These are phyloP conservation scores for Cephus cinctus DNA, from an alignment of 1,140 invertebrate genomes.

Conservation along the genomic window DNA sequence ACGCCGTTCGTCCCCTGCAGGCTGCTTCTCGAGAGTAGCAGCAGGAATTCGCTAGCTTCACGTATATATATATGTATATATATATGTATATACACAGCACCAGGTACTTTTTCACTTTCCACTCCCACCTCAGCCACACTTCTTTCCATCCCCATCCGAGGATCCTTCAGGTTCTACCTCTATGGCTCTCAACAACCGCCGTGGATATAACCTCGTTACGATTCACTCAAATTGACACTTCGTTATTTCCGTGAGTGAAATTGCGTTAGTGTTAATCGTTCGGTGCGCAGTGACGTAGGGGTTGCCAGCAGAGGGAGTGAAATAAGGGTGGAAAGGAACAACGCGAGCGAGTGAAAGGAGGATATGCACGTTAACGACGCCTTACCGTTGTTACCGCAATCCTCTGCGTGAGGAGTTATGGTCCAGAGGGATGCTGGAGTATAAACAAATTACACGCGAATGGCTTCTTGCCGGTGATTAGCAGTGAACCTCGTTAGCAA, in stretches of 20 bases:
- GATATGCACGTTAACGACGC: too few species aligned
- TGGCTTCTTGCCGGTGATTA: constrained; percentile 49
- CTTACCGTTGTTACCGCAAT: not conserved
- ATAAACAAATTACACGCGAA: constrained; percentile 52
- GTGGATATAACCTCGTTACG: not conserved
- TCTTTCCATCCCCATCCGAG: too few species aligned
- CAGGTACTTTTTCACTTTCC: too few species aligned
- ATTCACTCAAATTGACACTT: constrained; percentile 6
- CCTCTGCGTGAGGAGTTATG: constrained; percentile 41
- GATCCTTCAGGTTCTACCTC: too few species aligned
- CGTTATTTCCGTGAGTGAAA: not conserved
- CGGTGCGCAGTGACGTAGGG: not conserved
- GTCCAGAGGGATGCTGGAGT: constrained; percentile 33
- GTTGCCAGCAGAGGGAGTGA: not conserved
- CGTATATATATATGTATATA: too few species aligned
- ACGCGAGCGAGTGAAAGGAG: too few species aligned
- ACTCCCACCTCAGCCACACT: too few species aligned
- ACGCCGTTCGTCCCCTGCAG: constrained; percentile 29
- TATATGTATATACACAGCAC: too few species aligned
- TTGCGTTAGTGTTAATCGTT: constrained; percentile 1
- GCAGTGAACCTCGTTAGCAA: constrained; percentile 46
- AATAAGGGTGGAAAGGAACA: too few species aligned
- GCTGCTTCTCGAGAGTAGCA: constrained; percentile 21
- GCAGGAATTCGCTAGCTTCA: too few species aligned
- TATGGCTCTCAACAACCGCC: too few species aligned